Percentiles rank a stretch among this genome's conserved stretches.
Conservation (phyloP, 2,888 invertebrate species). For the Cephonodes hylas region DNA sequence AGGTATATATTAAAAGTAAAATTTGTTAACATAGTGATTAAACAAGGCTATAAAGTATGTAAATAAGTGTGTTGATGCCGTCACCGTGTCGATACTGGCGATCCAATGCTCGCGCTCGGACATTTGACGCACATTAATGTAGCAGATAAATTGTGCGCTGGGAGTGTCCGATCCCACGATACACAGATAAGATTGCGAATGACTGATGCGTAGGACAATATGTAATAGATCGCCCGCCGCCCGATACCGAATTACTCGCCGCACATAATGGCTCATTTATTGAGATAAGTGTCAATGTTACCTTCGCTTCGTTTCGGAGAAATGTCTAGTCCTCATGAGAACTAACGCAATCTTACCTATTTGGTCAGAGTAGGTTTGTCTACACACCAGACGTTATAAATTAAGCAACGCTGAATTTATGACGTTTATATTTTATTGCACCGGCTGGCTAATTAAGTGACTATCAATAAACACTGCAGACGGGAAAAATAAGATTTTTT, state of each 20-base stretch:
- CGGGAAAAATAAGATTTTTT: neutral
- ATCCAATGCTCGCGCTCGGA: neutral
- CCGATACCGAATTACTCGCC: slow-evolving; percentile 52
- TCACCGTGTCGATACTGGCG: slow-evolving; percentile 22
- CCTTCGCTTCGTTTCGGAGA: slow-evolving; percentile 47
- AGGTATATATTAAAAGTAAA: slow-evolving; percentile 26
- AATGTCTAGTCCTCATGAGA: slow-evolving; percentile 45
- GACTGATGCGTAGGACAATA: slow-evolving; percentile 76
- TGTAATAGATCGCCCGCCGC: slow-evolving; percentile 69
- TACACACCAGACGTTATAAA: neutral
- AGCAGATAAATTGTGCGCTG: slow-evolving; percentile 34
- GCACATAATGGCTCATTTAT: slow-evolving; percentile 71
- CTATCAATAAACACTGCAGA: neutral
- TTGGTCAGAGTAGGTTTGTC: neutral
- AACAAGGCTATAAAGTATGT: slow-evolving; percentile 37
- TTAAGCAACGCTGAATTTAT: slow-evolving; percentile 32
- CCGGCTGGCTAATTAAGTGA: neutral
- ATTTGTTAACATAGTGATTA: slow-evolving; percentile 33
- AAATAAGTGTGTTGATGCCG: slow-evolving; percentile 31
- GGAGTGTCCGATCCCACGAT: slow-evolving; percentile 70
- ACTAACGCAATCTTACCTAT: slow-evolving; percentile 21
- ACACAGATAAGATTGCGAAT: slow-evolving; percentile 71
- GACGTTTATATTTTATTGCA: slow-evolving; percentile 10
- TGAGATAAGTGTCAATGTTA: slow-evolving; percentile 69
- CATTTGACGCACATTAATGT: slow-evolving; percentile 40